These are phyloP conservation scores for Brachionus rubens DNA, from an alignment of 1,140 invertebrate species.

Conservation along the genomic window DNA sequence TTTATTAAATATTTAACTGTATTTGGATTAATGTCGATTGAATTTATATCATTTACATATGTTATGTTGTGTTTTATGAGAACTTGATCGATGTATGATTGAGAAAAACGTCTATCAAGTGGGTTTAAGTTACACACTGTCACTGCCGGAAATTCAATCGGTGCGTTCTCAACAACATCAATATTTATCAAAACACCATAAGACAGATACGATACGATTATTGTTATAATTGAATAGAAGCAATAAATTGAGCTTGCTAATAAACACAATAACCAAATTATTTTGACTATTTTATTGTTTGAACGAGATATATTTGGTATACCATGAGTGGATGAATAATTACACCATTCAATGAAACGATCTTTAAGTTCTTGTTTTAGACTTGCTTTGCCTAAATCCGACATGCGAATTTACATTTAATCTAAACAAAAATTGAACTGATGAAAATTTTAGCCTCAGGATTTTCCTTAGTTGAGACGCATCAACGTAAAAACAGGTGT, in stretches of 20 bases:
- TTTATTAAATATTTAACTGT: conserved; percentile 48
- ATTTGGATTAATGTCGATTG: conserved; percentile 30
- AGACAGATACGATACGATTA: conserved; percentile 13
- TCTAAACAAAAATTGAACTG: background rate
- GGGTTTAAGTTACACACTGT: conserved; percentile 60
- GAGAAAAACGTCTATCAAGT: conserved; percentile 46
- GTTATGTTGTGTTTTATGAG: conserved; percentile 48
- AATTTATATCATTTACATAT: background rate
- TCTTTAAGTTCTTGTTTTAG: background rate
- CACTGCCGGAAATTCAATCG: conserved; percentile 57
- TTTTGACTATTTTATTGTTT: conserved; percentile 14
- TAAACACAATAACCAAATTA: conserved; percentile 39
- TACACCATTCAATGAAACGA: conserved; percentile 32
- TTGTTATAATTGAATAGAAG: conserved; percentile 31
- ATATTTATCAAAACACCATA: conserved; percentile 36
- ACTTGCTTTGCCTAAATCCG: background rate
- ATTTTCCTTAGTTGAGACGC: no score
- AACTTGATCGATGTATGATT: conserved; percentile 49
- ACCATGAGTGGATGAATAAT: conserved; percentile 19
- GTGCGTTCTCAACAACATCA: conserved; percentile 29
- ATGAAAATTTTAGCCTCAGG: no score
- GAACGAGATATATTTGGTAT: conserved; percentile 11
- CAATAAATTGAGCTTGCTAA: conserved; percentile 1
- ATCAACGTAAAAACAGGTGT: no score
- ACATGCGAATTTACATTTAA: background rate